Base-by-base conservation (phyloP, 2,113 vertebrate species). In the Upupa epops region DNA sequence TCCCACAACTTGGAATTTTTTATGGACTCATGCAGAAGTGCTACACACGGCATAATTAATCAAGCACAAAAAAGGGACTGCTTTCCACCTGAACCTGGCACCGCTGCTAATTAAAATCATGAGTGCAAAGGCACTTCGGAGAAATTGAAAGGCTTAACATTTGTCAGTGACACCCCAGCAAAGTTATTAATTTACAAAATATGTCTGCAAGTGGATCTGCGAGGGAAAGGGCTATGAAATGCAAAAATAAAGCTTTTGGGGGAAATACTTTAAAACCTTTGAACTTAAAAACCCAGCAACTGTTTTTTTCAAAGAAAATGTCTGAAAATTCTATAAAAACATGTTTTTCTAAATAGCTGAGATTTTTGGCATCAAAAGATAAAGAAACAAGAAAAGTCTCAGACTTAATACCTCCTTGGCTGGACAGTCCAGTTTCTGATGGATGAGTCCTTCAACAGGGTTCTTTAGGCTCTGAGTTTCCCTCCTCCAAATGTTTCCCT, bases 331-430 rank as follows among this genome's bases (percentile, higher is more conserved):
- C 52, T 55, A 34, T 42, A 77, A 88, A 93, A 92, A 56, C 73
- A 46, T 52, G 70, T 78, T 94, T 90, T 92, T 54, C 40, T 12
- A 84, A 93, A 88, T 83, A 90, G 45, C 34, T 92, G 83, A 56
- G 54, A 88, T 96, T 86, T 91, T 88, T 89, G 85, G 83, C 86
- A 79, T 60, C 37, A 72, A 88, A 91, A 56, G 25, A 70, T 48
- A 61, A 86, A 56, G 54, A 46, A 51, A 88, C 17, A 46, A 81
- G 56, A 70, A 37, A 74, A 56, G 8, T 58, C 17, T 78, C 22
- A 25, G 56, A 25, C 24, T 83, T 69, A 54, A 90, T 64, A 45
- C 52, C 28, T 75, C 13, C 58, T 73, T 87, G 88, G 60, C 88
- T 70, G 83, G 42, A 48, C 25, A 64, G 16, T 52, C 36, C 15